Base-by-base conservation (phyloP, 2,888 invertebrate genomes). In the Melinaea marsaeus region DNA sequence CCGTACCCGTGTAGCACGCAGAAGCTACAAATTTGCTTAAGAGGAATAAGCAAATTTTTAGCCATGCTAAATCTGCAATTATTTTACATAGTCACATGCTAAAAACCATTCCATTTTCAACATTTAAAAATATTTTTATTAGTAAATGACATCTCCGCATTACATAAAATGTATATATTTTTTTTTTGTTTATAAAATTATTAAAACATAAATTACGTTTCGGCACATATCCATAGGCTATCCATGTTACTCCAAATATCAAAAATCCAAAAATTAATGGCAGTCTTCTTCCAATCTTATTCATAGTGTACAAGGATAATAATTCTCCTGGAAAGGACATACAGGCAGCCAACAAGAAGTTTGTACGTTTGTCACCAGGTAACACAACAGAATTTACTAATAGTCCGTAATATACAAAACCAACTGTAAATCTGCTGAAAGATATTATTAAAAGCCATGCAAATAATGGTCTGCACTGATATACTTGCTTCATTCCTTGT, bases 11-110 rank as follows among this genome's bases (percentile, higher is more conserved):
- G 74, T 92, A 94, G 33, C 94, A 92, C 47, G 91, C 89, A 0
- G 94, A 90, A 58, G 93, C 92, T 47, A 93, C 86, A 75, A 92
- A 90, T 81, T 94, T 94, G 3, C 93, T 93, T 9, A 92, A 69
- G 63, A 94, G 77, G 75, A 92, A 93, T 11, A 92, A 72, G 0
- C 85, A 63, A 54, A 88, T 77, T 66, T 85, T 86, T 2, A 73
- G 67, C 84, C 83, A 84, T 0, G 67, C 87, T 55, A 57, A 60
- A 22, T 45, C 13, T 51, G 22, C 13, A 51, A 51, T 42, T 42
- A 42, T 9, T 42, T 42, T 9, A 42, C 37, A 7, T 37, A 37
- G 7, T 37, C 7, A 7, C 5, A 37, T 37, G 4, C 37, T 37
- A 37, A 37, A 6, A 7, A 37, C 37, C 37, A 7, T 6, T 37